phyloP scores from a whole-genome alignment of 2,888 invertebrate species.

The Rugalucina vietnamica region DNA sequence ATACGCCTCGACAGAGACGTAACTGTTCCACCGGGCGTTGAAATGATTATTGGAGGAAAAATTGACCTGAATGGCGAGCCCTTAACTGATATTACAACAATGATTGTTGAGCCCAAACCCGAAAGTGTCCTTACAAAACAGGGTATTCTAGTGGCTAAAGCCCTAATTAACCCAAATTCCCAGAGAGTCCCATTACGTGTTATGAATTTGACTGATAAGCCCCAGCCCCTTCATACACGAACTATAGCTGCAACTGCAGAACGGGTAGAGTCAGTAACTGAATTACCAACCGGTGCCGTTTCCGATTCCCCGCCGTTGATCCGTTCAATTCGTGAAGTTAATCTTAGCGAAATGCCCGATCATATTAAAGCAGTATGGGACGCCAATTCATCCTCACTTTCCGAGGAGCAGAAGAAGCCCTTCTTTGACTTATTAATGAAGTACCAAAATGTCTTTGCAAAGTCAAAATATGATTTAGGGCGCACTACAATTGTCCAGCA shows the following conservation, averaged over 20 bases:
- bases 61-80: neutral
- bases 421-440: neutral
- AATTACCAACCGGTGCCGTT: no score
- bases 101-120: neutral
- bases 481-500: neutral
- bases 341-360: neutral
- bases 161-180: neutral
- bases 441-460: neutral
- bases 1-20: neutral
- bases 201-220: neutral
- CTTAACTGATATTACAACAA: neutral
- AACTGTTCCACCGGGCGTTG: neutral
- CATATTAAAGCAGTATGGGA: conserved; percentile 7
- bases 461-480: conserved; percentile 6
- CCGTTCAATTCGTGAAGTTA: neutral
- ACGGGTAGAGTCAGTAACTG: no score
- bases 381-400: neutral
- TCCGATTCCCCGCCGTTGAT: no score
- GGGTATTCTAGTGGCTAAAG: neutral
- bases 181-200: neutral
- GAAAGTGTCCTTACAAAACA: neutral
- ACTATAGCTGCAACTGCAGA: no score
- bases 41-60: conserved; percentile 6
- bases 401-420: neutral
- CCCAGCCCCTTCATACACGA: no score